Percentiles rank a stretch among this genome's conserved stretches.
Evolutionary conservation across 2,888 invertebrate genomes (phyloP).

Genomic region (Trichopria drosophilae): DNA sequence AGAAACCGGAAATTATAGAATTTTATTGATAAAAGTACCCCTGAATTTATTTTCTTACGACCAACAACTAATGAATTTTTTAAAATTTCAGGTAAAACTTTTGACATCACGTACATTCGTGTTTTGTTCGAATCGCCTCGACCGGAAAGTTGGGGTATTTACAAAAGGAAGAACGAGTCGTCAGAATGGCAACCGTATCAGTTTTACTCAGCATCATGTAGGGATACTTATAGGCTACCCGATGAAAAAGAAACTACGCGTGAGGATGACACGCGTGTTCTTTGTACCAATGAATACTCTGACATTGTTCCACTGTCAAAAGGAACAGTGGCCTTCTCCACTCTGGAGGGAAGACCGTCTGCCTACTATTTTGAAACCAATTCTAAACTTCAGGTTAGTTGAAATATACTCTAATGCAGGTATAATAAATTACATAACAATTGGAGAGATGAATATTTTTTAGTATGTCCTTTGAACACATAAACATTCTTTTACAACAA

Average conservation of each 20-base stretch:
- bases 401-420: too few species aligned
- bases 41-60: neutral
- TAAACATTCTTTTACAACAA: too few species aligned
- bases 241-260: conserved; percentile 72
- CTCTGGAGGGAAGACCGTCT: conserved; percentile 91
- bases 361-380: conserved; percentile 90
- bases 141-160: conserved; percentile 96
- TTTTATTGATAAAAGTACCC: neutral
- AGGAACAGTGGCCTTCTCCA: conserved; percentile 93
- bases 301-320: conserved; percentile 95
- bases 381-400: conserved; percentile 79
- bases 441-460: too few species aligned
- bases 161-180: conserved; percentile 77
- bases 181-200: conserved; percentile 89
- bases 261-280: conserved; percentile 83
- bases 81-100: conserved; percentile 82
- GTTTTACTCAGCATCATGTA: conserved; percentile 90
- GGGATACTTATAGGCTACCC: conserved; percentile 84
- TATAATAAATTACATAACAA: too few species aligned
- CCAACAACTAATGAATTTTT: neutral
- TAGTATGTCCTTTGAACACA: too few species aligned
- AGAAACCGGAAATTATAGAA: too few species aligned
- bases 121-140: conserved; percentile 93
- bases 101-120: conserved; percentile 95
- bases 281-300: conserved; percentile 98